Percentiles rank a stretch among this genome's conserved stretches.
Evolutionary conservation across 92 coral and sea anemone genomes (phyloP).

Genomic region (Bergia sp.): DNA sequence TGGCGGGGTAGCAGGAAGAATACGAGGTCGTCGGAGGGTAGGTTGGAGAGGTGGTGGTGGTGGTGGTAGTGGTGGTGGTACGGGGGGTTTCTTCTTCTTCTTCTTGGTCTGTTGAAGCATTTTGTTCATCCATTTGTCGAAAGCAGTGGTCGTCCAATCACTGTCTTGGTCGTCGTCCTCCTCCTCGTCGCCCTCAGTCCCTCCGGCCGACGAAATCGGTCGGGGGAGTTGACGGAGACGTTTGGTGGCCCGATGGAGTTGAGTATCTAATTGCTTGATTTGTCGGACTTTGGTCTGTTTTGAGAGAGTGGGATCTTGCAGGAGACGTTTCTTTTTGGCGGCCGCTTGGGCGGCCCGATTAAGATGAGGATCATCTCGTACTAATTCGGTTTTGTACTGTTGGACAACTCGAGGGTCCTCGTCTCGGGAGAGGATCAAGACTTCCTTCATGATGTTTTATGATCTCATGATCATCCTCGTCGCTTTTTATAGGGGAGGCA

Average conservation of each 20-base stretch:
- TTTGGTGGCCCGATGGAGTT: background rate
- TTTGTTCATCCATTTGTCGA: slow-evolving; percentile 10
- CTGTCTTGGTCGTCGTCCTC: background rate
- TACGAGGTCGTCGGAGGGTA: background rate
- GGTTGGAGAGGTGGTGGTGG: slow-evolving; percentile 10
- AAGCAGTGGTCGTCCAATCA: slow-evolving; percentile 2
- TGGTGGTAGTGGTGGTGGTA: slow-evolving; percentile 9
- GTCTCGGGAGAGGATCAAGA: background rate
- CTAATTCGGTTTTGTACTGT: slow-evolving; percentile 6
- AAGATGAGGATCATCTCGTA: background rate
- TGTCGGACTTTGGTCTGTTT: slow-evolving; percentile 15
- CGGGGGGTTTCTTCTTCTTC: slow-evolving; percentile 13
- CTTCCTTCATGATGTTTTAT: slow-evolving; percentile 12
- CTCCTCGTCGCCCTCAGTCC: slow-evolving; percentile 12
- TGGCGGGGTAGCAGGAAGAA: background rate
- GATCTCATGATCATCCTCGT: slow-evolving; percentile 1
- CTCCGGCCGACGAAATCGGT: too few species aligned
- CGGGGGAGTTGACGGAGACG: too few species aligned
- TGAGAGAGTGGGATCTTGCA: background rate
- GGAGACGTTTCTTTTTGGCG: slow-evolving; percentile 1
- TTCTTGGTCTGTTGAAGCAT: slow-evolving; percentile 11
- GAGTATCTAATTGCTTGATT: slow-evolving; percentile 7
- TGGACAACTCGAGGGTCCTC: background rate
- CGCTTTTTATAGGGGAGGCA: slow-evolving; percentile 2
- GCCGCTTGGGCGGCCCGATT: slow-evolving; percentile 7